phyloP scores from a whole-genome alignment of 2,888 invertebrate genomes.

The Hecatera dysodea region DNA sequence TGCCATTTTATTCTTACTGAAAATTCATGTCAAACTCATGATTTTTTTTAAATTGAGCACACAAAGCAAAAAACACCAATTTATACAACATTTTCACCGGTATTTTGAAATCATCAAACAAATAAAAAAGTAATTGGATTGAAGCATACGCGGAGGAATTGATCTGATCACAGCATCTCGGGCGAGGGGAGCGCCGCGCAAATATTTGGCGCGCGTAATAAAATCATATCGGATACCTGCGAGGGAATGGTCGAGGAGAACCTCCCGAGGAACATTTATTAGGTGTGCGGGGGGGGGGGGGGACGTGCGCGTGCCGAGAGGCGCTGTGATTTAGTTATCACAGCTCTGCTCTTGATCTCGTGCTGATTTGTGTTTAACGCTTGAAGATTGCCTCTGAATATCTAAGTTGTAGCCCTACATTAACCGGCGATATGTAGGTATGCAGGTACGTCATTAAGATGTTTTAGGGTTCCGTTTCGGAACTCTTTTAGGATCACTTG shows the following conservation, averaged over 20 bases:
- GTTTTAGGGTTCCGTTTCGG: too few species aligned
- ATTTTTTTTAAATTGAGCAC: background rate
- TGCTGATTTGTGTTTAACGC: background rate
- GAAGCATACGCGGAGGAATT: constrained; percentile 50
- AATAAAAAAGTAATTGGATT: constrained; percentile 62
- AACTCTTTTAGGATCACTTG: too few species aligned
- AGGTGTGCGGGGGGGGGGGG: background rate
- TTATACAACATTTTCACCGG: constrained; percentile 13
- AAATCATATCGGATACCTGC: constrained; percentile 82
- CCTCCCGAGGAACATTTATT: constrained; percentile 2
- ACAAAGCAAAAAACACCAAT: constrained; percentile 13
- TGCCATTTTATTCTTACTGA: background rate
- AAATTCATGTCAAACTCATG: background rate
- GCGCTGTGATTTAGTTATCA: background rate
- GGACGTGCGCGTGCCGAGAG: background rate
- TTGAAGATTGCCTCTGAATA: background rate
- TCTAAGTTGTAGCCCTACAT: too few species aligned
- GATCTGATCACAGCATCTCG: constrained; percentile 55
- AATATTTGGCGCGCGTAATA: constrained; percentile 83
- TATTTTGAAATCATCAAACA: constrained; percentile 59
- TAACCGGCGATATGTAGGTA: too few species aligned
- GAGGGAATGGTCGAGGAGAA: constrained; percentile 20
- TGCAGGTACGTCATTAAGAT: too few species aligned
- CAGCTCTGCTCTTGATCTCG: too few species aligned
- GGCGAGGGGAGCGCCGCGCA: constrained; percentile 62